These are phyloP conservation scores for Procapra przewalskii DNA, from an alignment of 2,113 vertebrate species.

Conservation along the genomic window DNA sequence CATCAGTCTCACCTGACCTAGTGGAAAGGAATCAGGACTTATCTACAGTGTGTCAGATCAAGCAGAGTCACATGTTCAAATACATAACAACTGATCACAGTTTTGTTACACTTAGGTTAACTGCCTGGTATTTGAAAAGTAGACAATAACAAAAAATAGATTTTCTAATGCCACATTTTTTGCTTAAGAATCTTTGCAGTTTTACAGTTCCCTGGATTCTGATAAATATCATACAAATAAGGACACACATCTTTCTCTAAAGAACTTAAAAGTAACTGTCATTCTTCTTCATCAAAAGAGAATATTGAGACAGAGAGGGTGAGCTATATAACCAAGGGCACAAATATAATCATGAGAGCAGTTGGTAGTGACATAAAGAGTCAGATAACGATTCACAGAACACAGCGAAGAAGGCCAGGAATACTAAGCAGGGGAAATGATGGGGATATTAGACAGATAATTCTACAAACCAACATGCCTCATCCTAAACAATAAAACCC, in stretches of 20 bases:
- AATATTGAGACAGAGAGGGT: neutral
- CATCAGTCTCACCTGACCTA: neutral
- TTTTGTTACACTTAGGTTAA: neutral
- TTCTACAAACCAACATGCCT: neutral
- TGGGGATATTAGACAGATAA: neutral
- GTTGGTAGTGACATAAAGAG: constrained; percentile 31
- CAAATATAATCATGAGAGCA: constrained; percentile 41
- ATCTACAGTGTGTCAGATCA: neutral
- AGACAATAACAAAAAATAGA: neutral
- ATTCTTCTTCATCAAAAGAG: constrained; percentile 37
- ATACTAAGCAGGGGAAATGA: constrained; percentile 27
- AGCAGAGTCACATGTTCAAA: neutral
- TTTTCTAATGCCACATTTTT: neutral
- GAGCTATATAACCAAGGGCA: constrained; percentile 51
- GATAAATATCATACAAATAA: constrained; percentile 46
- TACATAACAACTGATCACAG: neutral
- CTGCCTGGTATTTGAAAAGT: neutral
- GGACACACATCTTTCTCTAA: neutral
- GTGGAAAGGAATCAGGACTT: neutral
- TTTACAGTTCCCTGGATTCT: neutral
- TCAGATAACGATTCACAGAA: constrained; percentile 34
- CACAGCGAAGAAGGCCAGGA: neutral
- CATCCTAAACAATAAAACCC: neutral
- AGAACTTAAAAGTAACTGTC: constrained; percentile 34
- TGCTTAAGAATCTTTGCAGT: neutral